These are phyloP conservation scores for Thamnophis sirtalis DNA, from an alignment of 2,113 vertebrate genomes.

Conservation along the genomic window DNA sequence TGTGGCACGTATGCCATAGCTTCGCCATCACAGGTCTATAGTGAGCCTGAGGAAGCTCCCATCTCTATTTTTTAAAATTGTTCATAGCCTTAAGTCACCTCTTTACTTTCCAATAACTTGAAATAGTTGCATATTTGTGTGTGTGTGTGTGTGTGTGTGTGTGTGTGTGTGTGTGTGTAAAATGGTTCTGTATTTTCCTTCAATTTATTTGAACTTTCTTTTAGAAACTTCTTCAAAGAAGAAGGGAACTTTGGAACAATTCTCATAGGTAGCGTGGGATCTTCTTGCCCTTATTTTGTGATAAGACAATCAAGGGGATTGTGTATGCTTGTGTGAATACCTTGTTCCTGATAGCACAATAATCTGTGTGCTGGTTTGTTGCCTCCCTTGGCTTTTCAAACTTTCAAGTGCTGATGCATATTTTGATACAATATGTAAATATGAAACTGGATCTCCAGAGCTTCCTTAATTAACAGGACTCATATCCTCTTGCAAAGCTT, in stretches of 20 bases:
- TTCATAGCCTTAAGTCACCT: neutral
- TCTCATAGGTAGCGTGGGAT: neutral
- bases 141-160: neutral
- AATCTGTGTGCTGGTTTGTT: neutral
- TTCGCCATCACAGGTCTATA: too few species aligned
- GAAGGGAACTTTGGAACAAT: neutral
- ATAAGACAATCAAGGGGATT: neutral
- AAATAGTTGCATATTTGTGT: neutral
- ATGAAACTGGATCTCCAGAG: neutral
- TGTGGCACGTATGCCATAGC: too few species aligned
- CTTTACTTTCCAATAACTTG: neutral
- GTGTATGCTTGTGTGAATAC: neutral
- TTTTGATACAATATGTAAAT: neutral
- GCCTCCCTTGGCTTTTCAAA: neutral
- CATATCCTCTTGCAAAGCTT: neutral
- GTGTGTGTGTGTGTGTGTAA: neutral
- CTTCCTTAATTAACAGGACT: neutral
- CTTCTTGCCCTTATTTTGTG: neutral
- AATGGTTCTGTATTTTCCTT: neutral
- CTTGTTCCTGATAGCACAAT: neutral
- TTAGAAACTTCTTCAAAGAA: neutral
- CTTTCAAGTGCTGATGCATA: neutral
- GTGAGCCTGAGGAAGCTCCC: neutral
- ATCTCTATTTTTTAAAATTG: neutral
- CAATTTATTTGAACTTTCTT: neutral